Percentiles rank a stretch among this genome's conserved stretches.
Evolutionary conservation across 2,888 invertebrate species (phyloP).

Genomic region (Pharmacophagus antenor): DNA sequence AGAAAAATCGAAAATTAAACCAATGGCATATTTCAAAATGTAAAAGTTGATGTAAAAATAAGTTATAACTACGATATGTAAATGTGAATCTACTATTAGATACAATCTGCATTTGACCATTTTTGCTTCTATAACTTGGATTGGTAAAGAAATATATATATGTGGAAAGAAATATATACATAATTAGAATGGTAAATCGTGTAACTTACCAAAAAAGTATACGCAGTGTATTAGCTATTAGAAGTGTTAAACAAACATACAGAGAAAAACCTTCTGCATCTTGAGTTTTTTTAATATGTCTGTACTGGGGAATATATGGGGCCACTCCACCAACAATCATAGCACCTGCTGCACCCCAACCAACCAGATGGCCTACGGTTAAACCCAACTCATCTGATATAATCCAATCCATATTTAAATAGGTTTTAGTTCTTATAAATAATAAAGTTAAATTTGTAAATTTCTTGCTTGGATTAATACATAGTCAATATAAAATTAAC

Average conservation of each 20-base stretch:
- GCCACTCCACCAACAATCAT: constrained; percentile 98
- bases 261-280: constrained; percentile 98
- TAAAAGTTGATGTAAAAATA: no score
- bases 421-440: neutral
- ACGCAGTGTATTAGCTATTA: constrained; percentile 97
- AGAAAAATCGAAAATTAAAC: no score
- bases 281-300: constrained; percentile 93
- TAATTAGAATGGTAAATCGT: neutral
- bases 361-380: constrained; percentile 87
- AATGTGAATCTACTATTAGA: no score
- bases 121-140: no score
- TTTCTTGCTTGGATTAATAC: neutral
- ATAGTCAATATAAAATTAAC: constrained; percentile 26
- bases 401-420: constrained; percentile 85
- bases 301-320: constrained; percentile 97
- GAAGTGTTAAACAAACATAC: constrained; percentile 96
- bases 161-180: neutral
- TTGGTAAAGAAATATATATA: no score
- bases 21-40: no score
- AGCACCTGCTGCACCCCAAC: constrained; percentile 90
- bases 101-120: no score
- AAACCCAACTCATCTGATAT: constrained; percentile 87
- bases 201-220: constrained; percentile 96
- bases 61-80: no score
- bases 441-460: neutral